phyloP scores from a whole-genome alignment of 2,888 invertebrate genomes.

The Ophonus ardosiacus region DNA sequence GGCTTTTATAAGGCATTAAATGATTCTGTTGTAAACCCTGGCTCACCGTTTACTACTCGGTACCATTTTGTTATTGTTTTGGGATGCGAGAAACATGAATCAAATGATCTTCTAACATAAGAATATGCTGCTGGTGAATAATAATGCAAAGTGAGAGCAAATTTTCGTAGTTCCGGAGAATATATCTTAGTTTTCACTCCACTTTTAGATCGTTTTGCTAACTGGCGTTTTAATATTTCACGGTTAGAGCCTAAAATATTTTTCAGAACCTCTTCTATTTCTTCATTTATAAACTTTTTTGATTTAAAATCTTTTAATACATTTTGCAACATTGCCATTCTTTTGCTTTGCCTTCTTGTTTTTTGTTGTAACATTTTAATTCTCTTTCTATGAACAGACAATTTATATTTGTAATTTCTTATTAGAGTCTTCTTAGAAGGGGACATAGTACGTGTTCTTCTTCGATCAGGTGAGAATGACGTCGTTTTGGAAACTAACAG shows the following conservation, averaged over 20 bases:
- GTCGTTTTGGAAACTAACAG: neutral
- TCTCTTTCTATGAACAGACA: neutral
- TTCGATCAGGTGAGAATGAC: neutral
- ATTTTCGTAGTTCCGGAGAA: constrained; percentile 64
- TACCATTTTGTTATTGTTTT: constrained; percentile 69
- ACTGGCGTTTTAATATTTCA: neutral
- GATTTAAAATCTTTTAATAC: neutral
- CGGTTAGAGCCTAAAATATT: neutral
- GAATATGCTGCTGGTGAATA: constrained; percentile 68
- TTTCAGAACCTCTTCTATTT: neutral
- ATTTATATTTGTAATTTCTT: constrained; percentile 10
- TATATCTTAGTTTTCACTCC: constrained; percentile 9
- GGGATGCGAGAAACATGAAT: constrained; percentile 68
- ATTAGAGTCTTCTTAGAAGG: neutral
- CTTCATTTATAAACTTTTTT: neutral
- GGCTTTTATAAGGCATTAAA: constrained; percentile 66
- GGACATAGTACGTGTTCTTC: neutral
- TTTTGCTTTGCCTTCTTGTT: neutral
- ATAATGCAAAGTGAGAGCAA: constrained; percentile 68
- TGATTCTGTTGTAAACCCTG: constrained; percentile 69
- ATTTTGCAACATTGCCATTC: neutral
- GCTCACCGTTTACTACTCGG: constrained; percentile 67
- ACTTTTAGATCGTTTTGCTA: neutral
- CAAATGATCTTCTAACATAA: constrained; percentile 68
- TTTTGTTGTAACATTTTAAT: constrained; percentile 7